Evolutionary conservation across 2,797 vertebrate species (phyloP), one percentile per base, ranked within the genome.

Genomic region (Halcyon chelicuti): DNA sequence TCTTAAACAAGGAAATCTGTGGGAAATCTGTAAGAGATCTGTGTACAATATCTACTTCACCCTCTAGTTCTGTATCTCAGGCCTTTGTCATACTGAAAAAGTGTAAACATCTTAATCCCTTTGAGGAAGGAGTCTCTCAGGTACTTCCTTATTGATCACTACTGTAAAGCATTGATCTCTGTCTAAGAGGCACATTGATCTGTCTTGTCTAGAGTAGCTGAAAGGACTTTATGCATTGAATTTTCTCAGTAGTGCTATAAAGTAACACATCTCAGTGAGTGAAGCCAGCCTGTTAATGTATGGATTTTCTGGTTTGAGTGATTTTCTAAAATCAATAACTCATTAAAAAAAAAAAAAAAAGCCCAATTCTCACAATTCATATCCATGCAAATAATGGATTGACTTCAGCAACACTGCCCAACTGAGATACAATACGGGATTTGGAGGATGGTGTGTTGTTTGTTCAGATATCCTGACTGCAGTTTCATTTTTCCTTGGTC

Each of bases 321-420:
- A 79, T 95, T 91, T 83, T 77, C 76, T 88, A 39, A 86, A 94
- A 97, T 93, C 91, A 94, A 93, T 96, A 96, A 52, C 79, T 93
- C 63, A 82, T 96, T 93, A 90, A 63, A 93, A 88, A 54, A 60
- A 93, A 88, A 54, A 60, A 85, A 92, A 94, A 89, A 61, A 72
- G 33, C 15, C 57, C 31, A 14, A 78, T 90, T 93, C 72, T 80
- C 49, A 54, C 84, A 83, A 86, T 92, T 95, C 49, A 49, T 88
- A 89, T 37, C 67, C 47, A 44, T 73, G 49, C 82, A 91, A 90
- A 88, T 94, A 87, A 39, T 26, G 71, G 35, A 25, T 46, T 63
- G 74, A 39, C 28, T 91, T 90, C n/a, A 93, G 62, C 76, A 90
- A 39, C 42, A 71, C 62, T 2, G 1, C 16, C 61, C 58, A 60